Evolutionary conservation across 2,113 vertebrate genomes (phyloP).

Genomic region (Macroglossus sobrinus): DNA sequence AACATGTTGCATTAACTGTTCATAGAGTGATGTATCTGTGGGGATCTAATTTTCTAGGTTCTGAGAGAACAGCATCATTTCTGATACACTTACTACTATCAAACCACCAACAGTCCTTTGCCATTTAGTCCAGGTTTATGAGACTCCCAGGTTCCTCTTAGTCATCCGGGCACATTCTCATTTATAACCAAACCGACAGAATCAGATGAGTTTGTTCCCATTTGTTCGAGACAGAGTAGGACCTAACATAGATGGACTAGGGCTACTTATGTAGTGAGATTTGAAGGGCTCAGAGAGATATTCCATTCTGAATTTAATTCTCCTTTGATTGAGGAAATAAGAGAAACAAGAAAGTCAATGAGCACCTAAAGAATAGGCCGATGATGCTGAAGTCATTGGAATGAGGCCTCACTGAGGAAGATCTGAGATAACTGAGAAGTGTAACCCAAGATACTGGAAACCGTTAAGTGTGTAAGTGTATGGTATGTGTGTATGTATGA

Average conservation of each 20-base stretch:
- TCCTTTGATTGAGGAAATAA: not conserved
- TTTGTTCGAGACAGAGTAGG: not conserved
- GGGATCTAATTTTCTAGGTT: not conserved
- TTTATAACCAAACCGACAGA: not conserved
- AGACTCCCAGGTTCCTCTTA: not conserved
- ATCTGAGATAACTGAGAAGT: not conserved
- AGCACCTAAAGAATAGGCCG: not conserved
- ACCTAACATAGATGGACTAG: not conserved
- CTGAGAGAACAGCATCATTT: not conserved
- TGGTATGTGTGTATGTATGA: not conserved
- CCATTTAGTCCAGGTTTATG: not conserved
- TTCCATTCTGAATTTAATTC: not conserved
- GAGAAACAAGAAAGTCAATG: not conserved
- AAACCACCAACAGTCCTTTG: not conserved
- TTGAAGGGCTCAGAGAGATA: not conserved
- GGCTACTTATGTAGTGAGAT: not conserved
- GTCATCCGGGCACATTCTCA: not conserved
- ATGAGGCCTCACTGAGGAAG: not conserved
- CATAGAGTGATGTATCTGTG: not conserved
- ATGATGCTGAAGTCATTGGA: not conserved
- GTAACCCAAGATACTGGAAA: not conserved
- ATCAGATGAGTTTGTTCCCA: not conserved
- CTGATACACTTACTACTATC: not conserved
- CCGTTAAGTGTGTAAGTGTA: not conserved
- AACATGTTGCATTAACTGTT: not conserved